Base-by-base conservation (phyloP, 2,113 vertebrate genomes). In the Plestiodon gilberti region DNA sequence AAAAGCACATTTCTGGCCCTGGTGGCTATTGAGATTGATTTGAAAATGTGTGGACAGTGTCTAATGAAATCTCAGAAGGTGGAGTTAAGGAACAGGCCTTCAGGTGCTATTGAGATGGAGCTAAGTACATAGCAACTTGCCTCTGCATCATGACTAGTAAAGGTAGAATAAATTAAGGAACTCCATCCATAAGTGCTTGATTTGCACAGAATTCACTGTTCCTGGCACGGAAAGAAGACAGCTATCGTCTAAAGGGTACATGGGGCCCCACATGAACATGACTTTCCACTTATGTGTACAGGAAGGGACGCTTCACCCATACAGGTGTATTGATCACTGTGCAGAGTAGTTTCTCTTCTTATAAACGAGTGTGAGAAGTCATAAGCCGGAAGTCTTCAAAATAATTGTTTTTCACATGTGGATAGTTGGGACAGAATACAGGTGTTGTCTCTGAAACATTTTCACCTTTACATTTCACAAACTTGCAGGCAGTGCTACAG, bases 401-500 rank as follows among this genome's bases (percentile, higher is more conserved):
- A 85, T 93, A 91, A 86, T 93, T 93, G 90, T 95, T 93, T 89
- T 84, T 74, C 83, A 94, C 93, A 87, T 91, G 85, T 91, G 87
- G 57, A 87, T 89, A 91, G 77, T 88, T 90, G 94, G 81, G 87
- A 90, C 89, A 92, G 92, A 92, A 92, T 91, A 93, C 94, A 94
- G 90, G 95, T 95, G 90, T 90, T 57, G 89, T 93, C 90, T 76
- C 93, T 95, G 96, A 91, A 96, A 92, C 93, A 94, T 93, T 91
- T 90, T 81, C 85, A 69, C 76, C 86, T 94, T 93, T 90, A 90
- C 85, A 90, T 94, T 93, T 91, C 48, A 89, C 14, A 11, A 93
- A 93, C 92, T 91, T 91, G 89, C 80, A 79, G 93, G 83, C 88
- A 90, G 74, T 73, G 84, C 84, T 91, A 90, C 87, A 94, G 93